Evolutionary conservation across 1,140 invertebrate species (phyloP), one percentile per base, ranked within the genome.

Genomic region (Eciton burchellii): DNA sequence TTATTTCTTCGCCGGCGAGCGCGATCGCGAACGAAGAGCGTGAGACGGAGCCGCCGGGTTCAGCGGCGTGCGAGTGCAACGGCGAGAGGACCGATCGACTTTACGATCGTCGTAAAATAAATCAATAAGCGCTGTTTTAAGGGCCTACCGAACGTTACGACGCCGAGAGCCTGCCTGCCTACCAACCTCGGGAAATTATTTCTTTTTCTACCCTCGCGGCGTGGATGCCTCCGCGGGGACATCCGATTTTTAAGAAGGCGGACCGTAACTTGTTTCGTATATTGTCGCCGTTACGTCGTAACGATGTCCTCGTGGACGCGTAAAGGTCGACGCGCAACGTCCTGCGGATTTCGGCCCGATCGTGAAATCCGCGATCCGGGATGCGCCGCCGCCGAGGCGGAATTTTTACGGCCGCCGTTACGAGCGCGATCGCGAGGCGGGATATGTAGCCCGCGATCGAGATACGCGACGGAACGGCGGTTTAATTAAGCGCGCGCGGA

Each of bases 21-120:
- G 14, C 65, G 71, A 76, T 65, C 29, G 57, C 49, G 52, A n/a
- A 77, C 66, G 79, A 26, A 65, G 79, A 49, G 12, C 49, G 68
- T 26, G 49, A 71, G 68, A 35, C 2, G 2, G 35, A 35, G 6
- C 35, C 68, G 6, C 35, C 68, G 47, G 35, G 52, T 56, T 29
- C 74, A 66, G 54, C 83, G 81, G 47, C 66, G 45, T 41, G 19
- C 54, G 70, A 26, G 35, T 35, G 12, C 68, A 52, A 26, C 70
- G 79, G 76, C 74, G 66, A 70, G 66, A 79, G 63, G 49, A 54
- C 47, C 82, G 86, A 87, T 88, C 85, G 63, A 81, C 45, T 87
- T 88, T 88, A 87, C 85, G 86, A 88, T 83, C 82, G 45, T 88
- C 86, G 74, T 87, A 87, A 87, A 87, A 87, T 87, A 86, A 87